Evolutionary conservation across 2,113 vertebrate species (phyloP), one percentile per base, ranked within the genome.

Genomic region (Hucho hucho): DNA sequence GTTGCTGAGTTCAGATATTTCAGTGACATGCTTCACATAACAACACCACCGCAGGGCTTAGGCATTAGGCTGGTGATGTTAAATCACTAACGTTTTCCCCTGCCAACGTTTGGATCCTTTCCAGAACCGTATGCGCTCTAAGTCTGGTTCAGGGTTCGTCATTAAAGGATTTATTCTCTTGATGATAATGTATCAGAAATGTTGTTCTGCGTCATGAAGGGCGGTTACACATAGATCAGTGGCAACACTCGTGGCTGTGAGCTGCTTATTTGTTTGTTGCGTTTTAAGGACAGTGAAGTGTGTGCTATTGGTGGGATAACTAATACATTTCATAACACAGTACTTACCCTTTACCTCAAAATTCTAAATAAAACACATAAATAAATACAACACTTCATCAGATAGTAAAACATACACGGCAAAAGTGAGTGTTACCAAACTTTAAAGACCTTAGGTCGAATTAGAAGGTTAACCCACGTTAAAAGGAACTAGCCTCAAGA

Each of bases 131-230:
- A 29, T n/a, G 64, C 37, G 9, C 37, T 43, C 37, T 43, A 43
- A 47, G 26, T 32, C 25, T 61, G 71, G 64, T 24, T 81, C 37
- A 43, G 37, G 59, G 47, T 29, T 49, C 53, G 59, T 16, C 9
- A 64, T 75, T 18, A 28, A 68, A 56, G 64, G 72, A 53, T 56
- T 58, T 56, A 49, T 43, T 9, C 37, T 43, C 37, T 70, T 46
- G 14, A 37, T 72, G 18, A 77, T 25, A 71, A 6, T 24, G 24
- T 14, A 4, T n/a, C 70, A 32, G 47, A 59, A 70, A 28, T 74
- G 32, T 13, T 56, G 13, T 24, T 9, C 3, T 11, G 61, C 22
- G 61, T 43, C 37, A 12, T 43, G 37, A 43, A 43, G 37, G 37
- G 9, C 11, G 37, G 9, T 43, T 43, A 43, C 9, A 43, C 37